These are phyloP conservation scores for Parascotia fuliginaria DNA, from an alignment of 2,888 invertebrate species.

Conservation along the genomic window DNA sequence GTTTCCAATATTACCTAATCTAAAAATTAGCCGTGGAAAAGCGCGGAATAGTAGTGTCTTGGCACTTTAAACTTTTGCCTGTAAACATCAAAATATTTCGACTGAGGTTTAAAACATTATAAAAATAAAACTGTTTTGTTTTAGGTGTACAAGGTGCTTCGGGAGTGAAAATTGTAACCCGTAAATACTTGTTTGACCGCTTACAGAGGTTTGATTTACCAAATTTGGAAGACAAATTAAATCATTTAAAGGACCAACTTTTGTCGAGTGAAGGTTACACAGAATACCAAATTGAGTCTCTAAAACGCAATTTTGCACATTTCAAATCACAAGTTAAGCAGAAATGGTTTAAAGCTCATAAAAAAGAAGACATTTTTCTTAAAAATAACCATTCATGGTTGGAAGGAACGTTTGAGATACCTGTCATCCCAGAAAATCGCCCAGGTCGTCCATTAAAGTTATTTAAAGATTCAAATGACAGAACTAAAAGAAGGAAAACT, in stretches of 20 bases:
- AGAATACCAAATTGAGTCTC: background rate
- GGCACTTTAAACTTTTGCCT: background rate
- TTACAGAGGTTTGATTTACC: background rate
- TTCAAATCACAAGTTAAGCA: constrained; percentile 13
- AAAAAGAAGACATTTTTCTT: background rate
- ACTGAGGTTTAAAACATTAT: background rate
- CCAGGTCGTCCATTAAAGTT: background rate
- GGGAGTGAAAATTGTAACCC: background rate
- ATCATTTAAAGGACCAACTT: background rate
- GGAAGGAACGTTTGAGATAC: constrained; percentile 14
- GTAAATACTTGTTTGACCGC: background rate
- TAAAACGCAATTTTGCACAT: constrained; percentile 5
- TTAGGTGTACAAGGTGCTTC: background rate
- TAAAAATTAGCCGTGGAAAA: too few species aligned
- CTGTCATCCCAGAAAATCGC: constrained; percentile 9
- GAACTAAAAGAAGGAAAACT: constrained; percentile 4
- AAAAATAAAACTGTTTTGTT: too few species aligned
- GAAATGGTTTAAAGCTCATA: constrained; percentile 3
- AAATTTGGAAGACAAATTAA: background rate
- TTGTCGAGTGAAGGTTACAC: background rate
- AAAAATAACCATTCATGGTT: constrained; percentile 4
- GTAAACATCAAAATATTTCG: too few species aligned
- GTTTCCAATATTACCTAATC: too few species aligned
- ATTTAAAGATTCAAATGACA: constrained; percentile 1
- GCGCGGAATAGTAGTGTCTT: background rate